Base-by-base conservation (phyloP, 2,888 invertebrate genomes). In the Cantharis lateralis region DNA sequence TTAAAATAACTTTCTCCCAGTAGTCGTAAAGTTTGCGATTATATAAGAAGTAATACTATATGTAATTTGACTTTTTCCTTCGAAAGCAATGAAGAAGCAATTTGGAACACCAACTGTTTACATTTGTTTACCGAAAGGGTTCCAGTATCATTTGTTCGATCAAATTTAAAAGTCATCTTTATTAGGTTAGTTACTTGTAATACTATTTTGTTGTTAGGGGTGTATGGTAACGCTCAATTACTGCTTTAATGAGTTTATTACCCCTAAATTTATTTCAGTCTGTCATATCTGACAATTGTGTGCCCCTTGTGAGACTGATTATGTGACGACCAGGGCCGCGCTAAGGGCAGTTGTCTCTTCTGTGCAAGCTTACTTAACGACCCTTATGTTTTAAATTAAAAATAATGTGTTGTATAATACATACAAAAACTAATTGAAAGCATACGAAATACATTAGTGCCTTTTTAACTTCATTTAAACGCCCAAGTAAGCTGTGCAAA, bases 71-170 rank as follows among this genome's bases (percentile, higher is more conserved):
- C 74, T 71, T 74, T 62, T 32, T 61, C 74, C 68, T 32, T 15
- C 61, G 16, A 74, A 61, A 16, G 68, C 71, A 77, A 74, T 77
- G 71, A 77, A 77, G 73, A 71, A 74, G 77, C 74, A 77, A 77
- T 77, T 77, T 62, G 70, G 77, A 74, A 74, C 74, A 77, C 74
- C 71, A 77, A 74, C 71, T 69, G 77, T 74, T 74, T 71, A 68
- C 68, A 71, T 76, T 76, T 71, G 70, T 73, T 70, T 70, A 70
- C 76, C 64, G 68, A 73, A 62, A 70, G 72, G 73, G 70, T 76
- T 76, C 70, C 62, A 64, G n/a, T 76, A 48, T 48, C n/a, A 24
- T 68, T 64, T 10, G 64, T 64, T 64, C 16, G 64, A 18, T 64
- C 64, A 48, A 48, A 48, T 48, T n/a, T 48, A 48, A 48, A n/a